phyloP scores from a whole-genome alignment of 2,113 vertebrate species.

The Pterocles gutturalis region DNA sequence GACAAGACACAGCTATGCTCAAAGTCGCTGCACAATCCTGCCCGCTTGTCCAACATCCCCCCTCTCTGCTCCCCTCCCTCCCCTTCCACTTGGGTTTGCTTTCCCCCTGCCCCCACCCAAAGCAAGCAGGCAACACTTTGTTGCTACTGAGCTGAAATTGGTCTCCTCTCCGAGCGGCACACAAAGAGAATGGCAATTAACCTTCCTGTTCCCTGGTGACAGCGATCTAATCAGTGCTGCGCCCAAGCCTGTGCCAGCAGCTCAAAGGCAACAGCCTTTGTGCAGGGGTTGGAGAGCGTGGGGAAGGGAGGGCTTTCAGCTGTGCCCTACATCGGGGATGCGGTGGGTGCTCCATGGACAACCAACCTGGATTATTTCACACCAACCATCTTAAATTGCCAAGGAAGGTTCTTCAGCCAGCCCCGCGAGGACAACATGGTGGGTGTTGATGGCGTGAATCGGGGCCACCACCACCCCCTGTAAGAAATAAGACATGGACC shows the following conservation, averaged over 20 bases:
- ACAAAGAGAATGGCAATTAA: constrained; percentile 81
- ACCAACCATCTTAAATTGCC: fast-evolving
- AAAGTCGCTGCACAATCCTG: constrained; percentile 67
- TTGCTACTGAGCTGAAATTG: constrained; percentile 60
- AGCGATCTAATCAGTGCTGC: constrained; percentile 77
- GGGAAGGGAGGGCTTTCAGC: background rate
- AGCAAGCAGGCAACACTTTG: constrained; percentile 63
- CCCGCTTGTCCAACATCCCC: constrained; percentile 18
- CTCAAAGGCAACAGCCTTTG: background rate
- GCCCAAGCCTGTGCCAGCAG: background rate
- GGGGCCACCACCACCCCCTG: fast-evolving
- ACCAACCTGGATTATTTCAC: background rate
- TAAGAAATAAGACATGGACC: background rate
- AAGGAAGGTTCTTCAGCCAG: background rate
- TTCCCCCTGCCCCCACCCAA: background rate
- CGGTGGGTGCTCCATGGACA: background rate
- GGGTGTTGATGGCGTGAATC: fast-evolving
- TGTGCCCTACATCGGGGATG: fast-evolving
- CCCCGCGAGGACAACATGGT: fast-evolving
- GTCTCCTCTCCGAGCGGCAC: constrained; percentile 39
- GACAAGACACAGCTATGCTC: constrained; percentile 79
- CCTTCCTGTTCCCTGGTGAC: constrained; percentile 73
- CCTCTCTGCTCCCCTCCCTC: background rate
- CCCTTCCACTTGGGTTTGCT: background rate
- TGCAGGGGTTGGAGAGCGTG: background rate